Evolutionary conservation across 1,140 invertebrate genomes (phyloP), one percentile per base, ranked within the genome.

Genomic region (Ceratina australensis): DNA sequence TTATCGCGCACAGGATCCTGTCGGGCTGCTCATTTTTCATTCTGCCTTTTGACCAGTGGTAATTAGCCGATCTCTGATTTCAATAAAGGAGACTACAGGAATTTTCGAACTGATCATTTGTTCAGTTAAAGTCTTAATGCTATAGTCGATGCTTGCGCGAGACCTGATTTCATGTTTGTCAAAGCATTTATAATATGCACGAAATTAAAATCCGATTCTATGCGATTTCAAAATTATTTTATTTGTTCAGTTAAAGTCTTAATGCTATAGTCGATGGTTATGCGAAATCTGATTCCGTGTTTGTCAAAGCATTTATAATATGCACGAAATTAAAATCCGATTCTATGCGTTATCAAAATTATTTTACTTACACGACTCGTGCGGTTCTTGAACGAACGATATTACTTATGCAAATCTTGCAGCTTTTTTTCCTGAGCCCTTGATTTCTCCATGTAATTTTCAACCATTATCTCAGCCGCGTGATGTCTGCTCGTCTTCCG

Each of bases 391-490:
- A 84, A 83, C 81, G 78, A 60, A 26, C 60, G 69, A 42, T 20
- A 52, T 49, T 24, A 47, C 67, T 83, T 81, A 81, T 72, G 74
- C 66, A 81, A 84, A 85, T 84, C 68, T 83, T 52, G 49, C 61
- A 47, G 3, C 24, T 59, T 71, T 74, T 66, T 47, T 56, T 60
- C 71, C n/a, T 8, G 42, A 18, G 42, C 54, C 33, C 33, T 10
- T 42, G 54, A 81, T 78, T 84, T 84, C 22, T 64, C 65, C 26
- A 59, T 50, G 69, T 71, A 85, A 85, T 85, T 84, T 84, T 85
- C 72, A 79, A 69, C 83, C 80, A 85, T 85, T 85, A 80, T 85
- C 85, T 63, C 79, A 56, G 16, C 78, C 59, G 65, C 56, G 60
- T 81, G 68, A 22, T 52, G 59, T 49, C 56, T 49, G 33, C 20